Evolutionary conservation across 2,113 vertebrate species (phyloP), one percentile per base, ranked within the genome.

Genomic region (Rhizomys pruinosus): DNA sequence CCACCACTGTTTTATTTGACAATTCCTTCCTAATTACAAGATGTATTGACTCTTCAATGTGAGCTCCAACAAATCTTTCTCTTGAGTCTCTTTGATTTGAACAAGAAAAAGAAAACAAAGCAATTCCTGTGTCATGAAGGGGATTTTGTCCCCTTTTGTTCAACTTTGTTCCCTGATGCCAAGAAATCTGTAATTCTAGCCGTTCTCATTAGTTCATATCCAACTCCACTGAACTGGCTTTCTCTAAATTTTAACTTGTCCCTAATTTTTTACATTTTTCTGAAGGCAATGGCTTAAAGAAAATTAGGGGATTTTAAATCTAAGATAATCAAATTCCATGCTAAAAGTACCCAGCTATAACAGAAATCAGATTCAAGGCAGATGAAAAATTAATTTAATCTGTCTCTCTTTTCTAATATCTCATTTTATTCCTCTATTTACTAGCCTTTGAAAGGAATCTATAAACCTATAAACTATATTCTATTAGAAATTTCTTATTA

Each of bases 101-200:
- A 27, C 16, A 69, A 86, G n/a, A 77, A 66, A 87, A 87, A 27
- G 11, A 34, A 73, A 81, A 74, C 27, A 78, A 22, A n/a, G 29
- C 32, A 22, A 1, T 16, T 0, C 0, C 7, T 16, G 19, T 61
- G 4, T 19, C 68, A 17, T 2, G 25, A n/a, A 71, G 34, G 27
- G 72, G 52, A 68, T 23, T 3, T n/a, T n/a, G n/a, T n/a, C n/a
- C n/a, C n/a, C n/a, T n/a, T n/a, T n/a, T n/a, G n/a, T n/a, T 80
- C 32, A 23, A 12, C n/a, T 63, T 66, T n/a, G 0, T 20, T 47
- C 8, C 22, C 37, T 8, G 3, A 2, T 11, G 1, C 7, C 11
- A 39, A 78, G 10, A 71, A 77, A 10, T 2, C 2, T 37, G 52
- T 32, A 0, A 0, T 8, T 19, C 3, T 4, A 9, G 4, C 19